Evolutionary conservation across 2,113 vertebrate genomes (phyloP).

Genomic region (Bolborhynchus lineola): DNA sequence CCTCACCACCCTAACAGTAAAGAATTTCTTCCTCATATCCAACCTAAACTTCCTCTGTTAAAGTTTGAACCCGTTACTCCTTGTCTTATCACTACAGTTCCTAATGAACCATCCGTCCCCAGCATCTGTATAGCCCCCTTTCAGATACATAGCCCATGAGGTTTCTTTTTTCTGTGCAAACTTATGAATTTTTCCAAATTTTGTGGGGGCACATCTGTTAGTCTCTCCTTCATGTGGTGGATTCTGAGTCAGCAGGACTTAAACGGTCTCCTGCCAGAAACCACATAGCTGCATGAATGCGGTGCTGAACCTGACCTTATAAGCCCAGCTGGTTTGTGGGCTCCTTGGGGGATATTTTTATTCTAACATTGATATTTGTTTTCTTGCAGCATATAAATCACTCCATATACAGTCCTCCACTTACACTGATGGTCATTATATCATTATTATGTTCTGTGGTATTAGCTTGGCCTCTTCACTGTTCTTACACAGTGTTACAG

Average conservation of each 20-base stretch:
- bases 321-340: background rate
- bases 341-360: constrained; percentile 7
- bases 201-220: background rate
- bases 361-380: background rate
- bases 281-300: background rate
- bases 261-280: background rate
- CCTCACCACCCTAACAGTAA: too few species aligned
- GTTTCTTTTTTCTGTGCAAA: background rate
- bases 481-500: background rate
- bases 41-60: too few species aligned
- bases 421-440: background rate
- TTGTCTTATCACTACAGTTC: too few species aligned
- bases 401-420: background rate
- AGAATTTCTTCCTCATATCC: too few species aligned
- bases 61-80: too few species aligned
- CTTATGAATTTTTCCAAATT: background rate
- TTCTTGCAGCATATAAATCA: background rate
- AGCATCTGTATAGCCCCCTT: too few species aligned
- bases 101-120: too few species aligned
- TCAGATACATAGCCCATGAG: background rate
- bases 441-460: background rate
- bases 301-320: background rate
- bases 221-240: background rate
- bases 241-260: constrained; percentile 9
- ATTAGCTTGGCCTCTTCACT: background rate